Evolutionary conservation across 2,888 invertebrate genomes (phyloP).

Genomic region (Octonoba sinensis): DNA sequence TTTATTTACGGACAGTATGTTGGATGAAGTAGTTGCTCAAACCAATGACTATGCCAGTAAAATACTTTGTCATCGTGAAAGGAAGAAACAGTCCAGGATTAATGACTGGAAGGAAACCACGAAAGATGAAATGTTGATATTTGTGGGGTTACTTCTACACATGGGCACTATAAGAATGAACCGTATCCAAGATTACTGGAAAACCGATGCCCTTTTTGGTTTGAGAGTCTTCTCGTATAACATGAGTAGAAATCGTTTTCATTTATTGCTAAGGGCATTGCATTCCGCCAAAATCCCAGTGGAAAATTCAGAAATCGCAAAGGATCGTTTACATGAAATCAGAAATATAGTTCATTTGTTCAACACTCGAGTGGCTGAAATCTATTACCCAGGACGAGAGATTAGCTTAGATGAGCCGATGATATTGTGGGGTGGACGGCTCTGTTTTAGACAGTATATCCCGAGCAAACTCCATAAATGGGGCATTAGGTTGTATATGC

Average conservation of each 20-base stretch:
- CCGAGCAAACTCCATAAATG: conserved; percentile 68
- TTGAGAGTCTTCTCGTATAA: conserved; percentile 8
- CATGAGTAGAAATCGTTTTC: conserved; percentile 30
- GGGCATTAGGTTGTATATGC: conserved; percentile 69
- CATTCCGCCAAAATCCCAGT: neutral
- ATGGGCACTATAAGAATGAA: conserved; percentile 27
- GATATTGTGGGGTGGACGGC: conserved; percentile 69
- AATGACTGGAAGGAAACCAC: neutral
- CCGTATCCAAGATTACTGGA: conserved; percentile 26
- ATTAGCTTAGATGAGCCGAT: conserved; percentile 69
- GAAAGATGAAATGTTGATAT: conserved; percentile 21
- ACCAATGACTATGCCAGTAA: conserved; percentile 3
- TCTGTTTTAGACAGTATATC: conserved; percentile 69
- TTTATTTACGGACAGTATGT: conserved; percentile 1
- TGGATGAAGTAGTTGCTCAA: conserved; percentile 24
- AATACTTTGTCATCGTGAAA: conserved; percentile 6
- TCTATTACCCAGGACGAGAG: conserved; percentile 31
- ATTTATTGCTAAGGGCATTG: conserved; percentile 21
- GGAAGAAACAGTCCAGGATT: conserved; percentile 3
- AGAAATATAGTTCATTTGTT: conserved; percentile 15
- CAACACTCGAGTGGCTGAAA: neutral
- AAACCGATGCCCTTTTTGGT: conserved; percentile 14
- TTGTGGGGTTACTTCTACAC: conserved; percentile 30
- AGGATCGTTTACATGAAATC: too few relatives aligned
- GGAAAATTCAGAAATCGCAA: conserved; percentile 5